phyloP scores from a whole-genome alignment of 2,888 invertebrate genomes.

The Orthosia gracilis region DNA sequence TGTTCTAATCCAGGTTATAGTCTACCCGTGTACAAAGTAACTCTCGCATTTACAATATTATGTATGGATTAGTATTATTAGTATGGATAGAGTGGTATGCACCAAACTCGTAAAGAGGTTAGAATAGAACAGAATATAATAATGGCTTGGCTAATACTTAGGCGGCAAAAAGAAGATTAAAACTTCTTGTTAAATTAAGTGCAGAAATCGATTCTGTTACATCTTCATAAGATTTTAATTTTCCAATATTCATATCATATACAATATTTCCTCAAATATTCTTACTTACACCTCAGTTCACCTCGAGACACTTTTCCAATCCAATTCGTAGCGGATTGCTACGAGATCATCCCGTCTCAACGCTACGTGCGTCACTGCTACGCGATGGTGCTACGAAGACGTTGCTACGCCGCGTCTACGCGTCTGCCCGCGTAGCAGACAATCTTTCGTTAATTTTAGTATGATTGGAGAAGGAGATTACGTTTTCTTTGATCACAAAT shows the following conservation, averaged over 20 bases:
- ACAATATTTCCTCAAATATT: background rate
- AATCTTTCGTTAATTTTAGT: constrained; percentile 24
- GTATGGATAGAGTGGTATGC: too few relatives aligned
- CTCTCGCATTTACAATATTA: too few relatives aligned
- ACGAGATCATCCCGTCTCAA: constrained; percentile 28
- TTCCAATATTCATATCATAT: background rate
- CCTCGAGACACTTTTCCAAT: constrained; percentile 1
- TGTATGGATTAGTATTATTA: too few relatives aligned
- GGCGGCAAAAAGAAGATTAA: background rate
- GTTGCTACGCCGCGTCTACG: constrained; percentile 47
- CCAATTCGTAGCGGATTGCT: constrained; percentile 32
- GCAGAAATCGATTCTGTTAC: background rate
- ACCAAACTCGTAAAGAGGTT: too few relatives aligned
- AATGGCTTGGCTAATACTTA: background rate
- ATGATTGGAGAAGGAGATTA: constrained; percentile 37
- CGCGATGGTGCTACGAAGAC: background rate
- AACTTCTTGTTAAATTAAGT: background rate
- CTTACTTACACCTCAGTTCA: background rate
- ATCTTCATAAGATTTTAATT: background rate
- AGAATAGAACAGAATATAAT: too few relatives aligned
- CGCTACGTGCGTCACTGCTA: constrained; percentile 35
- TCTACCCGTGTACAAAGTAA: too few relatives aligned
- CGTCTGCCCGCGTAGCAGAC: constrained; percentile 20
- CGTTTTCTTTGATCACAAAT: constrained; percentile 1
- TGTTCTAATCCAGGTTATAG: background rate